Conservation (phyloP, 1,140 invertebrate genomes). For the Eueides isabella region DNA sequence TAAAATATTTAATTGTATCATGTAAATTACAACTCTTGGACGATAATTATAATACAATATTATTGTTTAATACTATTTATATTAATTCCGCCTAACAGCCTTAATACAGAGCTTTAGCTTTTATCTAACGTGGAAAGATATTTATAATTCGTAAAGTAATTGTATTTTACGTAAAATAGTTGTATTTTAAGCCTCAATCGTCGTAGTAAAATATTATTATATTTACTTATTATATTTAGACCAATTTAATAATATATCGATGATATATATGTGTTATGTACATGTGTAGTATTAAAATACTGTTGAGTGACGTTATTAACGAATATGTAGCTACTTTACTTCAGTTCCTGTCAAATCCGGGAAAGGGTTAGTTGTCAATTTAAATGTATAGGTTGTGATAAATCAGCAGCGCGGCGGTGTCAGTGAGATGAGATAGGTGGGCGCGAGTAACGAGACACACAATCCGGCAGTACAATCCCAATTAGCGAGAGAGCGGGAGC, state of each 20-base stretch:
- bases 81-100: too few relatives aligned
- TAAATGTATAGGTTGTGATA: constrained; percentile 52
- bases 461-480: constrained; percentile 70
- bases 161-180: too few relatives aligned
- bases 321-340: not conserved
- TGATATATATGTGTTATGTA: not conserved
- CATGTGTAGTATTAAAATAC: constrained; percentile 1
- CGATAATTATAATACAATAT: not conserved
- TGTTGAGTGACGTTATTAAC: not conserved
- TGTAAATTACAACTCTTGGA: not conserved
- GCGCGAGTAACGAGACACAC: constrained; percentile 70
- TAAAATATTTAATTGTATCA: not conserved
- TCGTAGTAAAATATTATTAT: too few relatives aligned
- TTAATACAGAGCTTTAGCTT: too few relatives aligned
- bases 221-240: too few relatives aligned
- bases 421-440: constrained; percentile 45
- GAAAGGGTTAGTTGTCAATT: constrained; percentile 33
- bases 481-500: constrained; percentile 55
- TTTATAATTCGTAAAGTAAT: not conserved
- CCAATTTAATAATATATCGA: not conserved
- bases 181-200: too few relatives aligned
- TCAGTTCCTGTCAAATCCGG: constrained; percentile 19
- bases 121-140: not conserved
- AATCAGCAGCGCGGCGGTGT: constrained; percentile 63
- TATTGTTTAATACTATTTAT: too few relatives aligned